Evolutionary conservation across 2,797 vertebrate species (phyloP).

Genomic region (Halcyon smyrnensis): DNA sequence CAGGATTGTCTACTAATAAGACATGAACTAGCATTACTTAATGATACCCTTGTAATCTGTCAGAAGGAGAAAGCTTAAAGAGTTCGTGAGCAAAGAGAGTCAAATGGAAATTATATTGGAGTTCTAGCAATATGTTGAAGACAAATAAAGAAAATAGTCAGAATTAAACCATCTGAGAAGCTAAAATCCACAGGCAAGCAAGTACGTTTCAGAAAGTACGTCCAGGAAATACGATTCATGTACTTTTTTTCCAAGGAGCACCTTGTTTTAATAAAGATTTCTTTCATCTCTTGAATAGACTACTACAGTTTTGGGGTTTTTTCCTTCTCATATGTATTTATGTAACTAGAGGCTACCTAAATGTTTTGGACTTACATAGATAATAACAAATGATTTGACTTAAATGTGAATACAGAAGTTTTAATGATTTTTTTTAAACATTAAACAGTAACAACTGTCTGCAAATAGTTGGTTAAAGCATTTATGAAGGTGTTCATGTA

Average conservation of each 20-base stretch:
- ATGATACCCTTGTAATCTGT: slow-evolving; percentile 52
- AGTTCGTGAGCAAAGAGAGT: slow-evolving; percentile 7
- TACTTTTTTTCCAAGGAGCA: neutral
- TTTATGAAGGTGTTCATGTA: neutral
- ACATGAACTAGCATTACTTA: slow-evolving; percentile 69
- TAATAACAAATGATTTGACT: neutral
- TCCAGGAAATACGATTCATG: neutral
- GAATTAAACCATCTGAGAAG: neutral
- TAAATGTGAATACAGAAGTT: neutral
- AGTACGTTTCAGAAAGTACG: neutral
- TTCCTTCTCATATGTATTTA: neutral
- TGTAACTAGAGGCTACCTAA: neutral
- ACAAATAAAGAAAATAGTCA: neutral
- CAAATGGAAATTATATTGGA: slow-evolving; percentile 26
- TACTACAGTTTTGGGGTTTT: neutral
- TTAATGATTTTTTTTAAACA: neutral
- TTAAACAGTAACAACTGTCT: neutral
- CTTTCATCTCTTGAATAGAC: neutral
- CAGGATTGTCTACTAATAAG: slow-evolving; percentile 57
- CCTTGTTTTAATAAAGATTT: neutral
- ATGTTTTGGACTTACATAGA: neutral
- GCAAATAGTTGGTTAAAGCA: neutral
- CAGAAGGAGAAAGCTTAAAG: slow-evolving; percentile 47
- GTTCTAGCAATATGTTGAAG: neutral
- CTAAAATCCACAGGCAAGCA: neutral